Conservation (phyloP, 2,113 vertebrate genomes). For the Pygoscelis adeliae region DNA sequence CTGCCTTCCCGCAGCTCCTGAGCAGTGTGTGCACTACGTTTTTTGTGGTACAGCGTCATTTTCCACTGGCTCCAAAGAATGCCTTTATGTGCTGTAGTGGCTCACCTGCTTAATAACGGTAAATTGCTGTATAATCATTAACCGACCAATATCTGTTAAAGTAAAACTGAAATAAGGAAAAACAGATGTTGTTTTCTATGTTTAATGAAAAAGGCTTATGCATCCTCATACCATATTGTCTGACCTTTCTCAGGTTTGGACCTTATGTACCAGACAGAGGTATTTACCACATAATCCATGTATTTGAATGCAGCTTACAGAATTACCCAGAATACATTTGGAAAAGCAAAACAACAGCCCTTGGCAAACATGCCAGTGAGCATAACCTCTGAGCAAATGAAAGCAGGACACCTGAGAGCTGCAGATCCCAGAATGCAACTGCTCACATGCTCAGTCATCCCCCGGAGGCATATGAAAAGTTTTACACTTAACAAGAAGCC, state of each 20-base stretch:
- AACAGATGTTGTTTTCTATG: conserved; percentile 54
- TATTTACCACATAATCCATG: neutral
- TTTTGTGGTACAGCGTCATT: neutral
- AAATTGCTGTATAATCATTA: conserved; percentile 42
- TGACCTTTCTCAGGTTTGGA: neutral
- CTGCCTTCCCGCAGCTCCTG: neutral
- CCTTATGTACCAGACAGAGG: neutral
- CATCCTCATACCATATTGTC: neutral
- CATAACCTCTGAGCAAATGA: neutral
- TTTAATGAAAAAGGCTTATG: conserved; percentile 55
- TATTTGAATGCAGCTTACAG: neutral
- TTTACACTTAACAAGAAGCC: neutral
- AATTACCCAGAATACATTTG: neutral
- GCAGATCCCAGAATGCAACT: neutral
- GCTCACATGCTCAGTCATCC: neutral
- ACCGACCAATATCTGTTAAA: conserved; percentile 8
- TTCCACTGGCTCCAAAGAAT: neutral
- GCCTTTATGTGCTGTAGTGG: neutral
- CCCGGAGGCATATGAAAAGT: neutral
- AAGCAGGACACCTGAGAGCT: neutral
- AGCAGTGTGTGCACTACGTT: neutral
- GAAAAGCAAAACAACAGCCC: conserved; percentile 11
- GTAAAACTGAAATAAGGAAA: conserved; percentile 33
- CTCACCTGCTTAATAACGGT: conserved; percentile 8
- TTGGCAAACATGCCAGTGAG: neutral